phyloP scores from a whole-genome alignment of 2,113 vertebrate genomes.

The Xenopus borealis region DNA sequence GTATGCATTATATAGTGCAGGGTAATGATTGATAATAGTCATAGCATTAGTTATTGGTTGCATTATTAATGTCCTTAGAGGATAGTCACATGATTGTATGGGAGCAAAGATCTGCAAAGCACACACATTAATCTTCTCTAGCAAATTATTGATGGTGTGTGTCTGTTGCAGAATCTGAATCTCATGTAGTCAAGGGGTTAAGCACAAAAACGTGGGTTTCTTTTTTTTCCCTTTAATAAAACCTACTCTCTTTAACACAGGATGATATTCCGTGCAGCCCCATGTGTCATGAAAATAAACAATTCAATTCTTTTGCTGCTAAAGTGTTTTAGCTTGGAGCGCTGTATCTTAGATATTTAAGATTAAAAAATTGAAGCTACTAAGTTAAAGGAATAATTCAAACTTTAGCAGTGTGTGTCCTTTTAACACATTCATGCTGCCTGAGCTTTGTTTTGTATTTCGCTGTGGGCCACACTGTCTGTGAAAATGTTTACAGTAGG shows the following conservation, averaged over 20 bases:
- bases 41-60: too few species aligned
- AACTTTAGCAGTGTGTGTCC: not conserved
- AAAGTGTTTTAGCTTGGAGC: conserved; percentile 12
- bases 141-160: too few species aligned
- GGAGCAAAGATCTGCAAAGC: too few species aligned
- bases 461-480: conserved; percentile 24
- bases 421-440: conserved; percentile 13
- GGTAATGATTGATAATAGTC: too few species aligned
- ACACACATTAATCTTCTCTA: too few species aligned
- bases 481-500: conserved; percentile 1
- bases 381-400: conserved; percentile 24
- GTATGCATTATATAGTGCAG: too few species aligned
- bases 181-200: too few species aligned
- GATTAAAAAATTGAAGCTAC: conserved; percentile 12
- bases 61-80: too few species aligned
- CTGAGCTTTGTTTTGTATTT: conserved; percentile 2
- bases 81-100: too few species aligned
- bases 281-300: conserved; percentile 22
- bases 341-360: conserved; percentile 20
- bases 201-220: too few species aligned
- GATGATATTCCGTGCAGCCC: conserved; percentile 4
- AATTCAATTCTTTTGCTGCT: conserved; percentile 11
- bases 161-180: too few species aligned
- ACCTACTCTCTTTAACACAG: not conserved
- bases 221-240: not conserved